Evolutionary conservation across 1,140 invertebrate genomes (phyloP), one percentile per base, ranked within the genome.

Genomic region (Saccostrea echinata): DNA sequence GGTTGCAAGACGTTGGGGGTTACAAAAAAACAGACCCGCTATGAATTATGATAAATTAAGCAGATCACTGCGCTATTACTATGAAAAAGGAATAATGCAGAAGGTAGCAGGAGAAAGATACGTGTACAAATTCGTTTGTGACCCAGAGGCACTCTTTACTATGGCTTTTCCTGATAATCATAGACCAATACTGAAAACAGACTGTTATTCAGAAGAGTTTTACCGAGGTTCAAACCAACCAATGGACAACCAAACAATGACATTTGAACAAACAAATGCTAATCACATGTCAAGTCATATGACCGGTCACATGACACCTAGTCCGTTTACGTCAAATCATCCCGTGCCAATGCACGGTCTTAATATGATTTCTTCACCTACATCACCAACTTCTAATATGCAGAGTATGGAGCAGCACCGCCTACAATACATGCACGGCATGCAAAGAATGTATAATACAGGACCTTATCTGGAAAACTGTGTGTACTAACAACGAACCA

Each of bases 21-120:
- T 96, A 51, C 96, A 96, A 91, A 96, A 96, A 91, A 96, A 99
- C 94, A 95, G 98, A 6, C 98, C 98, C 0, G 98, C 98, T 0
- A 99, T 99, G 98, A 99, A 99, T 95, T 99, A 99, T 93, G 98
- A 99, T 94, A 99, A 99, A 94, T 94, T 99, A 13, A 98, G 98
- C 86, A 95, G 98, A 0, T 99, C 98, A 0, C 95, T 99, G 12
- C 96, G 98, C 13, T 99, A 99, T 92, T 99, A 99, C 93, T 99
- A 99, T 94, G 98, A 99, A 94, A 99, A 99, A 94, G 98, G 98
- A 6, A 95, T 95, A 90, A 95, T 95, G 94, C 94, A 95, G 90
- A 95, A 95, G 87, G 94, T 96, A 92, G 98, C 98, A 84, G 98
- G 98, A 1, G 98, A 99, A 94, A 96, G 98, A 90, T 99, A 99